Evolutionary conservation across 2,888 invertebrate species (phyloP).

Genomic region (Scaptodrosophila latifasciaeformis): DNA sequence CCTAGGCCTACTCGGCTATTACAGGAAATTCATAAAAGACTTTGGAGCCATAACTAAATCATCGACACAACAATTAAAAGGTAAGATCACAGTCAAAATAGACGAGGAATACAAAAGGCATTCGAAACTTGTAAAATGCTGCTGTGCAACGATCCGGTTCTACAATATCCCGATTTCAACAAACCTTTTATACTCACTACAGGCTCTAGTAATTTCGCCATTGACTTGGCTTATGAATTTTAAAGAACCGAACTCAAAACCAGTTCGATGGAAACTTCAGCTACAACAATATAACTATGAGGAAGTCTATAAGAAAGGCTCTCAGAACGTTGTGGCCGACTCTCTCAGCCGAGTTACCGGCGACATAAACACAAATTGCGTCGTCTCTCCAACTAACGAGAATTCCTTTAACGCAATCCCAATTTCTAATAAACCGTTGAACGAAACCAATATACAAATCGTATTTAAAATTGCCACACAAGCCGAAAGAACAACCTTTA

Average conservation of each 20-base stretch:
- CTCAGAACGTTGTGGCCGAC: conserved; percentile 1
- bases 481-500: no score
- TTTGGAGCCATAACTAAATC: conserved; percentile 9
- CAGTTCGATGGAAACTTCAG: conserved; percentile 1
- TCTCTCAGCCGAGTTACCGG: not conserved
- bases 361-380: not conserved
- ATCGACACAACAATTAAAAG: conserved; percentile 3
- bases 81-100: no score
- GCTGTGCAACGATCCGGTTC: conserved; percentile 1
- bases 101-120: no score
- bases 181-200: conserved; percentile 8
- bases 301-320: not conserved
- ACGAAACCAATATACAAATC: not conserved
- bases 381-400: not conserved
- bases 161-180: not conserved
- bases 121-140: not conserved
- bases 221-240: conserved; percentile 5
- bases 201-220: conserved; percentile 6
- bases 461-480: no score
- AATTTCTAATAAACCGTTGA: not conserved
- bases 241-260: no score
- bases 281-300: conserved; percentile 4
- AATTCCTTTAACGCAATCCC: not conserved
- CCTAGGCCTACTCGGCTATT: no score
- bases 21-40: no score